phyloP scores from a whole-genome alignment of 2,888 invertebrate species.

The Folsomia manolachei region DNA sequence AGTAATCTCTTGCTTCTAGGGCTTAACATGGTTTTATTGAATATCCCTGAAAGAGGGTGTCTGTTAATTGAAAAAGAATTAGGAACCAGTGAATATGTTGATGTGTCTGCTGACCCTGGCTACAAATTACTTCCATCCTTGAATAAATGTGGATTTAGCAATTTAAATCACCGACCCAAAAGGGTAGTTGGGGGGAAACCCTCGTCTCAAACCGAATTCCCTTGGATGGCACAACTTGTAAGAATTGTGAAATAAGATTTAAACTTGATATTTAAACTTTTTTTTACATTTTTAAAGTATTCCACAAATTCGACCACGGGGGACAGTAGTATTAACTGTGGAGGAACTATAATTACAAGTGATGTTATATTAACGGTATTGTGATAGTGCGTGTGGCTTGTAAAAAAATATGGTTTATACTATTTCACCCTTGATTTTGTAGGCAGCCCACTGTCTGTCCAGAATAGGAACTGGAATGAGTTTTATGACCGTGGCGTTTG shows the following conservation, averaged over 20 bases:
- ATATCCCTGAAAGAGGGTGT: neutral
- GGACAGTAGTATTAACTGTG: slow-evolving; percentile 28
- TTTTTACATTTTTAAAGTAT: slow-evolving; percentile 31
- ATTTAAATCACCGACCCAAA: slow-evolving; percentile 16
- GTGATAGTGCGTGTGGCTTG: neutral
- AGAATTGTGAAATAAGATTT: neutral
- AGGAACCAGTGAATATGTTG: neutral
- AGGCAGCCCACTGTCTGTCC: neutral
- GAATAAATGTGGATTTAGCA: slow-evolving; percentile 2
- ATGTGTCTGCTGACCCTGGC: neutral
- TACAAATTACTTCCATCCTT: slow-evolving; percentile 12
- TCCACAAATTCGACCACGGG: slow-evolving; percentile 18
- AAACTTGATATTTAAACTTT: slow-evolving; percentile 2
- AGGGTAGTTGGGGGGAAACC: slow-evolving; percentile 36
- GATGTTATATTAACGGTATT: slow-evolving; percentile 26
- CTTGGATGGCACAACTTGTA: slow-evolving; percentile 43
- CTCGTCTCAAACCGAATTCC: slow-evolving; percentile 17
- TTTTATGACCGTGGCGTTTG: slow-evolving; percentile 24
- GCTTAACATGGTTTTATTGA: too few species aligned
- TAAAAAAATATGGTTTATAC: too few species aligned
- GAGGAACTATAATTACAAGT: slow-evolving; percentile 33
- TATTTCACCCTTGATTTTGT: too few species aligned
- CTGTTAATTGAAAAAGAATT: slow-evolving; percentile 1
- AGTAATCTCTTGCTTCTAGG: too few species aligned
- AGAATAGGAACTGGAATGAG: slow-evolving; percentile 14